Conservation (phyloP, 1,140 invertebrate species). For the Bombus soroeensis region DNA sequence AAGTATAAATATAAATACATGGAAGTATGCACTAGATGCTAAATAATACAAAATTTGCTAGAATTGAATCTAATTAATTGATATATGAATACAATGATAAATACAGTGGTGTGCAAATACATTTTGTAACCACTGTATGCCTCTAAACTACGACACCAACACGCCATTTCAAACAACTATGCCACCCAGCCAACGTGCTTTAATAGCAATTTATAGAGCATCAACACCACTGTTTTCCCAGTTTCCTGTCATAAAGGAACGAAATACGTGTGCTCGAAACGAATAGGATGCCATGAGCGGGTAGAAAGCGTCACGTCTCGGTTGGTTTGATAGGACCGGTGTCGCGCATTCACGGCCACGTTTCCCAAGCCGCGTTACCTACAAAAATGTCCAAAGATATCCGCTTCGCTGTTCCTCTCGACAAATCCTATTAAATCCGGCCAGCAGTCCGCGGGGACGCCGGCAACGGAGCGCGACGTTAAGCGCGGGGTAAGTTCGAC, state of each 20-base stretch:
- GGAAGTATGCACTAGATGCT: too few relatives aligned
- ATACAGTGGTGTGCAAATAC: too few relatives aligned
- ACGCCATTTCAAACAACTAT: too few relatives aligned
- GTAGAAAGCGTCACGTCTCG: not conserved
- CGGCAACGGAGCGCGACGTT: constrained; percentile 28
- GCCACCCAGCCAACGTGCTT: too few relatives aligned
- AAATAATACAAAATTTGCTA: too few relatives aligned
- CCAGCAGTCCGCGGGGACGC: constrained; percentile 10
- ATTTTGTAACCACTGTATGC: too few relatives aligned
- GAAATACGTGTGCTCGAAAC: not conserved
- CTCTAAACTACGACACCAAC: too few relatives aligned
- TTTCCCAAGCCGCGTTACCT: not conserved
- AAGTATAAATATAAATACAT: too few relatives aligned
- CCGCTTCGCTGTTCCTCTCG: constrained; percentile 32
- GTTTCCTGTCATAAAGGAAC: too few relatives aligned
- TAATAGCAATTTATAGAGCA: not conserved
- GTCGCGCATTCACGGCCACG: not conserved
- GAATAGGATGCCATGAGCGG: not conserved
- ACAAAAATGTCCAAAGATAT: constrained; percentile 53
- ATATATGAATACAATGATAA: too few relatives aligned
- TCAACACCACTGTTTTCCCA: not conserved
- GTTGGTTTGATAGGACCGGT: constrained; percentile 18
- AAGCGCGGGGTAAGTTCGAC: constrained; percentile 46
- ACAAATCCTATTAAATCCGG: constrained; percentile 56
- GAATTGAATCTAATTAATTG: too few relatives aligned